Percentiles rank a stretch among this genome's conserved stretches.
phyloP scores from a whole-genome alignment of 2,113 vertebrate species.

The Heteronetta atricapilla region DNA sequence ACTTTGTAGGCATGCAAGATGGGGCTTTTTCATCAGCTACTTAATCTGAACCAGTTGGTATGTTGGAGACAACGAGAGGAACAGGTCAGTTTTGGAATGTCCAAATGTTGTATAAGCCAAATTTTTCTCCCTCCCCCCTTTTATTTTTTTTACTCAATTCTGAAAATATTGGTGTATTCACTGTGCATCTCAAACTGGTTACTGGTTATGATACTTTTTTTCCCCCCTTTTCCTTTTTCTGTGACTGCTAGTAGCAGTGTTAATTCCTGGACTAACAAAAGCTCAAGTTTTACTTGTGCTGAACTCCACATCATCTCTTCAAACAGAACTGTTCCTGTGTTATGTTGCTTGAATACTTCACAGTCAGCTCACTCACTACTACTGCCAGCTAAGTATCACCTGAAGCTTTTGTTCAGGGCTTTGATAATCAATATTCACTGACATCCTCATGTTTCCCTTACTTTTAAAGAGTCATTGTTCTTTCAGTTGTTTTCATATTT shows the following conservation, averaged over 20 bases:
- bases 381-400: background rate
- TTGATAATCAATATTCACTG: background rate
- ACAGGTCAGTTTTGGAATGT: background rate
- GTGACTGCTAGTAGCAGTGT: background rate
- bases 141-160: background rate
- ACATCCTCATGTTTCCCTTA: background rate
- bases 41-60: background rate
- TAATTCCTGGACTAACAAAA: background rate
- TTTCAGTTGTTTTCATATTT: background rate
- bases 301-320: background rate
- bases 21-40: background rate
- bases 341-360: background rate
- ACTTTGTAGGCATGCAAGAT: background rate
- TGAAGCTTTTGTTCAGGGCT: background rate
- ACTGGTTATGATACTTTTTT: background rate
- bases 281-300: background rate
- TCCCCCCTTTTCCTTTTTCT: background rate
- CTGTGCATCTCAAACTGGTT: background rate
- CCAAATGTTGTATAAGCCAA: background rate
- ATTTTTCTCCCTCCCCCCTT: background rate
- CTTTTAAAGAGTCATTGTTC: background rate
- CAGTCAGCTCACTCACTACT: background rate
- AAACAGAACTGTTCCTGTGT: background rate
- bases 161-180: background rate
- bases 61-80: background rate